Conservation (phyloP, 2,113 vertebrate species). For the Gnathonemus echidnorhynchus region DNA sequence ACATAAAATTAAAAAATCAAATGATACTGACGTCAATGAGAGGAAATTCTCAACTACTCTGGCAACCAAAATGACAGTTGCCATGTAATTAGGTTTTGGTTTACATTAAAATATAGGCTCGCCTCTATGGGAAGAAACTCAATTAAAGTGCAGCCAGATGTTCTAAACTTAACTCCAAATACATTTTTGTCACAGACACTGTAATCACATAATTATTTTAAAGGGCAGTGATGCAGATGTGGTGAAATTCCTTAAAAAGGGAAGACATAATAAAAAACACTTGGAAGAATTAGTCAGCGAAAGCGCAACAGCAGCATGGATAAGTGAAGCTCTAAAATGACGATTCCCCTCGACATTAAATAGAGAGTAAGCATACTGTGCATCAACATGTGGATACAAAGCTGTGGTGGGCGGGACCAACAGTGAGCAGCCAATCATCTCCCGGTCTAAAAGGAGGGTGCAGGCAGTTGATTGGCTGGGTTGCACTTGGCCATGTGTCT, state of each 20-base stretch:
- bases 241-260: slow-evolving; percentile 20
- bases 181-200: slow-evolving; percentile 47
- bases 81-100: slow-evolving; percentile 59
- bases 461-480: background rate
- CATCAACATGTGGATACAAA: background rate
- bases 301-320: background rate
- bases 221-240: slow-evolving; percentile 47
- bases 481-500: background rate
- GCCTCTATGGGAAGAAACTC: slow-evolving; percentile 54
- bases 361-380: background rate
- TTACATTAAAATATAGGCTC: slow-evolving; percentile 56
- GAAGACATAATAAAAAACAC: background rate
- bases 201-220: slow-evolving; percentile 60
- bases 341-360: background rate
- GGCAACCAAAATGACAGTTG: slow-evolving; percentile 51
- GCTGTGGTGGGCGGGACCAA: background rate
- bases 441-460: background rate
- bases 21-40: slow-evolving; percentile 57
- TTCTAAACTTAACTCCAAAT: slow-evolving; percentile 57
- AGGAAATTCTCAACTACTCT: slow-evolving; percentile 59
- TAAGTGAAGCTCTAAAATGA: background rate
- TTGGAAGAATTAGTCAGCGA: background rate
- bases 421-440: background rate
- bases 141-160: slow-evolving; percentile 59
- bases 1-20: slow-evolving; percentile 33